A percentile compares a stretch with the other conserved stretches of the same genome.
phyloP scores from a whole-genome alignment of 1,140 invertebrate species.

The Cotesia glomerata region DNA sequence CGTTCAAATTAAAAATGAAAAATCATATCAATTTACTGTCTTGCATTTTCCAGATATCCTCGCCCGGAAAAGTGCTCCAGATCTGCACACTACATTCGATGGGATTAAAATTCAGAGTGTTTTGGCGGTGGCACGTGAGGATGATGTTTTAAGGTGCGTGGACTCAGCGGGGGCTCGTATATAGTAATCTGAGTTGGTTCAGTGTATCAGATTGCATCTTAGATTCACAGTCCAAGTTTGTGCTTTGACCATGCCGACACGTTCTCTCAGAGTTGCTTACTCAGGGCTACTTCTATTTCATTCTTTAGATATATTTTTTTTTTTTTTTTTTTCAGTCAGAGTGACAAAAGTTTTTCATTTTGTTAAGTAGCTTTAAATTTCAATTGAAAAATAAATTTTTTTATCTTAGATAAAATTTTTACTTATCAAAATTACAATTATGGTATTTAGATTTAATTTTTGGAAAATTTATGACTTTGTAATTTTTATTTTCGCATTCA shows the following conservation, averaged over 20 bases:
- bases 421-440: too few relatives aligned
- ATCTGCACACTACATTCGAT: too few relatives aligned
- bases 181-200: slow-evolving; percentile 54
- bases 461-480: too few relatives aligned
- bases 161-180: slow-evolving; percentile 49
- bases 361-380: too few relatives aligned
- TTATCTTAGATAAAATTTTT: too few relatives aligned
- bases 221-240: slow-evolving; percentile 24
- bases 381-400: too few relatives aligned
- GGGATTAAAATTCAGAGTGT: not conserved
- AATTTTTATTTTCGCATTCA: too few relatives aligned
- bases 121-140: slow-evolving; percentile 48
- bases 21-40: too few relatives aligned
- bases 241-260: slow-evolving; percentile 59
- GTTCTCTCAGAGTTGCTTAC: slow-evolving; percentile 35
- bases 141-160: slow-evolving; percentile 54
- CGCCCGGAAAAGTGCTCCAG: too few relatives aligned
- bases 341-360: not conserved
- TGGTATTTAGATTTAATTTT: too few relatives aligned
- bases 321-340: not conserved
- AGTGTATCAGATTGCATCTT: slow-evolving; percentile 56
- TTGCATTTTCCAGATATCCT: too few relatives aligned
- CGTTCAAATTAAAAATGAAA: too few relatives aligned
- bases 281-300: slow-evolving; percentile 6
- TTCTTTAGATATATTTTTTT: not conserved